A percentile compares a stretch with the other conserved stretches of the same genome.
Evolutionary conservation across 2,113 vertebrate species (phyloP).

Genomic region (Psammodynastes pulverulentus): DNA sequence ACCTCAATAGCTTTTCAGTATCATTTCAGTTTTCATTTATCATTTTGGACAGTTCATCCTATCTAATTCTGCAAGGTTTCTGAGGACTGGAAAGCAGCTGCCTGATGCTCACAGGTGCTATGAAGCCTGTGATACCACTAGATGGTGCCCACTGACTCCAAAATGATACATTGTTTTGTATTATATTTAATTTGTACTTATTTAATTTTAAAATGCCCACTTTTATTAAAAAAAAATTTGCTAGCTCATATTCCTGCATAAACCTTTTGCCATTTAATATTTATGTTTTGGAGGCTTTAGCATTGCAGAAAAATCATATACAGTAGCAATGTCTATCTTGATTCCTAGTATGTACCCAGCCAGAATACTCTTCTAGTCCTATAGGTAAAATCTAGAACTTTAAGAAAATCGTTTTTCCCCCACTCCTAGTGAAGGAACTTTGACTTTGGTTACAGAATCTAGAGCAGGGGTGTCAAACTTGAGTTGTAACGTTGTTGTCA

Average conservation of each 20-base stretch:
- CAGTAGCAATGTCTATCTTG: neutral
- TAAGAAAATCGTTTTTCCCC: neutral
- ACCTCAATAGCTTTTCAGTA: neutral
- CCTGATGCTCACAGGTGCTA: neutral
- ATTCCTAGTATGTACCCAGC: neutral
- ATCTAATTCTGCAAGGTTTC: neutral
- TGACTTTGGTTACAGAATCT: neutral
- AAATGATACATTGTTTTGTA: neutral
- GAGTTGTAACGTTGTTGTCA: no score
- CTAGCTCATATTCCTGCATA: neutral
- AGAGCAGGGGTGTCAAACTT: neutral
- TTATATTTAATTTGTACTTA: neutral
- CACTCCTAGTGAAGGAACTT: neutral
- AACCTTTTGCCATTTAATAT: neutral
- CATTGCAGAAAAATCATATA: neutral
- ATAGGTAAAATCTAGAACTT: neutral
- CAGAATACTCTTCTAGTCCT: neutral
- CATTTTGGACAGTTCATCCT: neutral
- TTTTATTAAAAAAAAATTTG: neutral
- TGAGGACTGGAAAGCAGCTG: neutral
- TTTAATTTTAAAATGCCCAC: neutral
- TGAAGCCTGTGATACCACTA: neutral
- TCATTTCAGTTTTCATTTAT: neutral
- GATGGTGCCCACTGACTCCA: neutral
- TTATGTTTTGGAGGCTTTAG: neutral